Evolutionary conservation across 2,113 vertebrate genomes (phyloP).

Genomic region (Epinephelus moara): DNA sequence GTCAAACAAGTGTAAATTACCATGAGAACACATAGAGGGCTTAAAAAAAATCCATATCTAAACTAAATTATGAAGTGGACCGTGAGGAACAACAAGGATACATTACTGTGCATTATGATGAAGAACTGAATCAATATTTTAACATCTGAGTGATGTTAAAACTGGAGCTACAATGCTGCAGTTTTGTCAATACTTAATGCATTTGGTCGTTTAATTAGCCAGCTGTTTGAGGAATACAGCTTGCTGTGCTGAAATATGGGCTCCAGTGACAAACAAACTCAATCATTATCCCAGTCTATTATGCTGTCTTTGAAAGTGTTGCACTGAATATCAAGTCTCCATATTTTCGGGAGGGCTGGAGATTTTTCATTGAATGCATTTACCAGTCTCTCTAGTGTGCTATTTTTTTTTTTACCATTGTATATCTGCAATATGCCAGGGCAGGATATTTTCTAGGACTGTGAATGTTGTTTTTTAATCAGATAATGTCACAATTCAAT

Average conservation of each 20-base stretch:
- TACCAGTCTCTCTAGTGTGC: conserved; percentile 10
- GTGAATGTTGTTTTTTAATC: conserved; percentile 48
- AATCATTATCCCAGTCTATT: conserved; percentile 32
- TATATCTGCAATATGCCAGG: conserved; percentile 27
- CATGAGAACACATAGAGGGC: conserved; percentile 37
- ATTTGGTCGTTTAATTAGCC: conserved; percentile 57
- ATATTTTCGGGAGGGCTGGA: conserved; percentile 25
- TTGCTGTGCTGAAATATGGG: conserved; percentile 33
- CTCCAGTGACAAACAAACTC: conserved; percentile 44
- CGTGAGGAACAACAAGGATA: conserved; percentile 31
- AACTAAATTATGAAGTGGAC: conserved; percentile 37
- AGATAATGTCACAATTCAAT: conserved; percentile 27
- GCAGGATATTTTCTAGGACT: conserved; percentile 23
- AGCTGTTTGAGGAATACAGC: conserved; percentile 31
- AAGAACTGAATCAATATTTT: conserved; percentile 53
- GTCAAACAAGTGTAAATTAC: conserved; percentile 53
- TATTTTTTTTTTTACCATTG: conserved; percentile 41
- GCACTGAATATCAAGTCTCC: conserved; percentile 40
- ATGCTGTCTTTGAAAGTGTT: conserved; percentile 32
- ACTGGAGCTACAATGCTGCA: conserved; percentile 11
- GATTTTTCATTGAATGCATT: conserved; percentile 30
- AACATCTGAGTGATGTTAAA: conserved; percentile 40
- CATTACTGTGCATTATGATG: conserved; percentile 32
- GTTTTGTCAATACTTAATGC: conserved; percentile 49
- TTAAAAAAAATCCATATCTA: conserved; percentile 52